Evolutionary conservation across 2,888 invertebrate species (phyloP), one percentile per base, ranked within the genome.

Genomic region (Lithophane semibrunnea): DNA sequence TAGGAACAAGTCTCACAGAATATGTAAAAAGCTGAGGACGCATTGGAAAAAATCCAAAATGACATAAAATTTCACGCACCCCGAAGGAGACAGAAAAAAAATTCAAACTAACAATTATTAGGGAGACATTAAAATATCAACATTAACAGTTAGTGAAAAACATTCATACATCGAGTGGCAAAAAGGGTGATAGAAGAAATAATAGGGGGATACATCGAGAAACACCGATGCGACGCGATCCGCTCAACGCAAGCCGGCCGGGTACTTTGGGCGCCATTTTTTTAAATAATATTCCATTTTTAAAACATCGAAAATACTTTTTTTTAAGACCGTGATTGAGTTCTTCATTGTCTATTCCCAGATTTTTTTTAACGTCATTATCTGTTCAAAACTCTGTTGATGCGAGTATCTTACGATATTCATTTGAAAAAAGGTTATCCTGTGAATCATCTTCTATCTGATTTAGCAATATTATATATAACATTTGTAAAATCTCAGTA

Each of bases 101-200:
- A 72, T 60, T 87, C 91, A 83, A 89, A 88, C 90, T 91, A 93
- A 92, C 89, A 86, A 86, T 86, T 88, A 91, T 87, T 90, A 91
- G 86, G 90, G 89, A 88, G 91, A 92, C 89, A 93, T 92, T 91
- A 92, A 93, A 91, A 93, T 95, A 96, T 96, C 95, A 95, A 96
- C 95, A 96, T 96, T 96, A 96, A 96, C 96, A 96, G 96, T 96
- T 96, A 96, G 96, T 96, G 96, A 96, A 96, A 94, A 96, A 96
- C 96, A 96, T 96, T 95, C 96, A 96, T 93, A 96, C 96, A 96
- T 94, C 95, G 95, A 95, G 95, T 96, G 96, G 95, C 95, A 95
- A 95, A 95, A 91, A 95, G 94, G 95, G 95, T 94, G 93, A 95
- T 92, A 95, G 93, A 94, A 91, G 93, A 94, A 95, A 94, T 94